Evolutionary conservation across 2,797 vertebrate genomes (phyloP), one percentile per base, ranked within the genome.

Genomic region (Lophius americanus): DNA sequence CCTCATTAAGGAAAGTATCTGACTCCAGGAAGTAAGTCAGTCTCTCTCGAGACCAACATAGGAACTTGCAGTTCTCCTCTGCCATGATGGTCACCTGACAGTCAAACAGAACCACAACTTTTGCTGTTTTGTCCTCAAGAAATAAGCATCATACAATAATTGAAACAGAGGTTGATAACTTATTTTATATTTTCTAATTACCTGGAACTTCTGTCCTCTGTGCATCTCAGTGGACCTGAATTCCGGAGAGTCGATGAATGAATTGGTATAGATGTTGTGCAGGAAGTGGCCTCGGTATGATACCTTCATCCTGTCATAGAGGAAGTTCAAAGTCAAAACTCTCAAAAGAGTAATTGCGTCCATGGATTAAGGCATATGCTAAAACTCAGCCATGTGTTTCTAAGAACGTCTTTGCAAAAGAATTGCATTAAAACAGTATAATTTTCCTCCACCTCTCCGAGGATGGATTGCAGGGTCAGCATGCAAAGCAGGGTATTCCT

Each of bases 161-260:
- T 41, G 9, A 59, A 53, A 39, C 36, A 58, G 3, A 47, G 3
- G 42, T 43, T 39, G 8, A 13, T 55, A 2, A 4, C 23, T 53
- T 3, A 51, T 14, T 35, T 2, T 14, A 4, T 64, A 7, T 44
- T 35, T 58, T 35, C 2, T 48, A 11, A 1, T 64, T 94, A 99
- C 98, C 98, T 99, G 98, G 86, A 99, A 99, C 87, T 95, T 97
- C 83, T 99, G 96, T 71, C 96, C 97, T 87, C 94, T 91, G 88
- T 98, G 95, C 94, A 99, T 95, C 84, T 97, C 94, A 0, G 97
- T 99, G 78, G 98, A 97, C 80, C 97, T 94, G 91, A 98, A 99
- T 92, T 99, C 98, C 49, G 98, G 98, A 63, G 98, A 99, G 91
- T 99, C 98, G 75, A 99, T 96, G 90, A 99, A 99, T 80, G 96